Percentiles rank a stretch among this genome's conserved stretches.
Evolutionary conservation across 2,888 invertebrate genomes (phyloP).

Genomic region (Resseliella maxima): DNA sequence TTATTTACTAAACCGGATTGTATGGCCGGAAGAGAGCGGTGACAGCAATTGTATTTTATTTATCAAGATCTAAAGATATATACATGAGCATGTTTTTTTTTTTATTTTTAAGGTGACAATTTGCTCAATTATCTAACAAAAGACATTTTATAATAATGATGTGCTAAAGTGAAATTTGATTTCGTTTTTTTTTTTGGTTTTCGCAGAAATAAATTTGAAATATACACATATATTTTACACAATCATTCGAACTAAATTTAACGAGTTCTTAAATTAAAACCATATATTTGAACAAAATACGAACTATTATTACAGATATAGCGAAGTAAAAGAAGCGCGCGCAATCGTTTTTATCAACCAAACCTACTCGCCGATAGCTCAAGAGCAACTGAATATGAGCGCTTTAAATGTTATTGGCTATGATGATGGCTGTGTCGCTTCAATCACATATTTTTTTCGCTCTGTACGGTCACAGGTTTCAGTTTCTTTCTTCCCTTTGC

Average conservation of each 20-base stretch:
- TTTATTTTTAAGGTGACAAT: neutral
- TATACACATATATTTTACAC: too few species aligned
- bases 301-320: neutral
- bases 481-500: conserved; percentile 42
- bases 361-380: conserved; percentile 48
- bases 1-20: conserved; percentile 15
- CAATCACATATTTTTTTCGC: conserved; percentile 40
- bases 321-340: neutral
- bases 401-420: conserved; percentile 39
- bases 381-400: conserved; percentile 53
- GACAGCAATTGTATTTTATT: neutral
- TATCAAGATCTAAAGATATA: neutral
- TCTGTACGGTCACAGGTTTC: conserved; percentile 48
- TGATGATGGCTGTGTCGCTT: conserved; percentile 27
- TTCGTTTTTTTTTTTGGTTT: too few species aligned
- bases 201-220: too few species aligned
- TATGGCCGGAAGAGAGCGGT: neutral
- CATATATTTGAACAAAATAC: conserved; percentile 4
- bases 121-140: neutral
- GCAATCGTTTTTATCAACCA: neutral
- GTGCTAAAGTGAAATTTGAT: too few species aligned
- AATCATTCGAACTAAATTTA: neutral
- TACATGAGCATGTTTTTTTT: neutral
- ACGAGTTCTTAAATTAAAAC: too few species aligned
- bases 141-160: neutral